These are phyloP conservation scores for Temnothorax nylanderi DNA, from an alignment of 1,140 invertebrate genomes.

Conservation along the genomic window DNA sequence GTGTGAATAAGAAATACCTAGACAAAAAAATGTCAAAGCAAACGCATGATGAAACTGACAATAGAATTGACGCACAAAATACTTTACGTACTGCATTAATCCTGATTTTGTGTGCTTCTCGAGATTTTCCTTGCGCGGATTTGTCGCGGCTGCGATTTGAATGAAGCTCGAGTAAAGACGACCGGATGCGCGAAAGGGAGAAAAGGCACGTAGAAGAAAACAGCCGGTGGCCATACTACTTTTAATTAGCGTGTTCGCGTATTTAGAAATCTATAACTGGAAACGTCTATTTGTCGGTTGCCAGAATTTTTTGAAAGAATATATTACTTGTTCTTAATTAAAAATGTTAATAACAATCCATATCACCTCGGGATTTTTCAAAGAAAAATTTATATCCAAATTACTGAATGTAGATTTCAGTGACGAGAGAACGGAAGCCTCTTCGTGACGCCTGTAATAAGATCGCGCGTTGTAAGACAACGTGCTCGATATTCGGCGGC, in stretches of 20 bases:
- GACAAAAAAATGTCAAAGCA: neutral
- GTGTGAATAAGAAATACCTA: neutral
- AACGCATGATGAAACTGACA: neutral
- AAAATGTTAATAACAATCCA: neutral
- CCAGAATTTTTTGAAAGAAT: neutral
- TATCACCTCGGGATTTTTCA: neutral
- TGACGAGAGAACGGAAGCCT: neutral
- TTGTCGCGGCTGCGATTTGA: neutral
- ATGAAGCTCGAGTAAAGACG: neutral
- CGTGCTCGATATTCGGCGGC: constrained; percentile 23
- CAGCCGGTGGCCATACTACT: neutral
- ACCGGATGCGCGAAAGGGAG: neutral
- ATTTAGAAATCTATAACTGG: constrained; percentile 4
- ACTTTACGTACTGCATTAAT: constrained; percentile 20
- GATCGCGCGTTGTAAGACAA: neutral
- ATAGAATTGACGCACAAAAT: neutral
- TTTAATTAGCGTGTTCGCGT: constrained; percentile 31
- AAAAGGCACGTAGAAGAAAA: neutral
- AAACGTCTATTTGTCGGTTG: neutral
- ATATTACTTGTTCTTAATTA: neutral
- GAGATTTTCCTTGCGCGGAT: neutral
- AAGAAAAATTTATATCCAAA: neutral
- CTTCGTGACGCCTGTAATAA: neutral
- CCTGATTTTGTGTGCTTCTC: neutral
- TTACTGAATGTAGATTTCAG: neutral